Base-by-base conservation (phyloP, 1,140 invertebrate genomes). In the Diploscapter pachys region DNA sequence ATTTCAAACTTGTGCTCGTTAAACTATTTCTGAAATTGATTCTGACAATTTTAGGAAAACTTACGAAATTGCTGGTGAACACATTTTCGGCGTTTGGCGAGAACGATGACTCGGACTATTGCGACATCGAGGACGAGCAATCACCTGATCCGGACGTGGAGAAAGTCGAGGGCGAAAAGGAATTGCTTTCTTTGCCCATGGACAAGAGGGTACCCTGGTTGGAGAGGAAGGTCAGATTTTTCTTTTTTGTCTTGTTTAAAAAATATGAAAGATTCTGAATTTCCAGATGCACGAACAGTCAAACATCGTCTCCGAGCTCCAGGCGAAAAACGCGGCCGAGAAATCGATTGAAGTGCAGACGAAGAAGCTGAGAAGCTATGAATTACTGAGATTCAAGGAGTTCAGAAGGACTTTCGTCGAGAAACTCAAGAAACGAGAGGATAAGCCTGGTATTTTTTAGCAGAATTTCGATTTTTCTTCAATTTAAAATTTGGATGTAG, bases 341-440 rank as follows among this genome's bases (percentile, higher is more conserved):
- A 63, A 61, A n/a, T 51, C 56, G 48, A 66, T 80, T 49, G 82
- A 84, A 69, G 78, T 67, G 52, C 82, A 81, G 53, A 77, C 82
- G 52, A 77, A 82, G 8, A 83, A 85, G 63, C 62, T 83, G 48
- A 72, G 83, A 4, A 74, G 83, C 2, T 75, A 81, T 49, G 82
- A 83, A 66, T 65, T 84, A 56, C 72, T 76, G 48, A 76, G 81
- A 31, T 84, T 84, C 70, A 85, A 85, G 66, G 80, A 85, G 49
- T 84, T 84, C 77, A 57, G 83, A 63, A 63, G 69, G 59, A 78
- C 79, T n/a, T 68, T 84, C 72, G 64, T 82, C 9, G 83, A 83
- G 48, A 85, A 81, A 62, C 51, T 83, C 8, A 73, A 64, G 52
- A 74, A 66, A 57, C 13, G 53, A 6, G 66, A 62, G 3, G 56